Base-by-base conservation (phyloP, 1,140 invertebrate genomes). In the Asobara japonica region DNA sequence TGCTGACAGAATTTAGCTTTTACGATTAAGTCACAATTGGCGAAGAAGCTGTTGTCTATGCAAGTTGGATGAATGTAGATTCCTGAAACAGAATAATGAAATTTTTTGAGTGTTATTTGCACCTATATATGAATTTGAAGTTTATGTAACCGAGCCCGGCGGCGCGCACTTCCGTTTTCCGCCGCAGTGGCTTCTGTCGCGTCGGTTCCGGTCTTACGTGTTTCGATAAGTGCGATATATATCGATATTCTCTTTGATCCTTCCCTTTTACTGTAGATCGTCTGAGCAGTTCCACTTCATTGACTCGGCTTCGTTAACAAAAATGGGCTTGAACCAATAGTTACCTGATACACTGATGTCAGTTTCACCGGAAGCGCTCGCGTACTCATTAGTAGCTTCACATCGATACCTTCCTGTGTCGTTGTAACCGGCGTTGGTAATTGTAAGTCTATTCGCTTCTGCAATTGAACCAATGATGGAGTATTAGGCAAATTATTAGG, bases 1-100 rank as follows among this genome's bases (percentile, higher is more conserved):
- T 98, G 96, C 7, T 89, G 89, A 83, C 97, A 98, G 82, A 94
- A 96, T 27, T 90, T 90, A 11, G 91, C 94, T 77, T 90, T 87
- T 0, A 97, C 94, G 69, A 98, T 97, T 30, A 97, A 88, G 13
- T 90, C 86, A 84, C 97, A 98, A 80, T 96, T 95, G 38, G 95
- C 95, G 81, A 96, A 96, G 88, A 91, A 95, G n/a, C 91, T 90
- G 83, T 94, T 96, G 84, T 98, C 96, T 27, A 92, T 92, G 79
- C 96, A 97, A 71, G 91, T 91, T 4, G 93, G 89, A 78, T 93
- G 91, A 22, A 96, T 90, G 76, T 92, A 92, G 29, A 91, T 85
- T 77, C 92, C 94, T 95, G 82, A 13, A 84, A 87, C 68, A 72
- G 74, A 45, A 38, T 18, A 7, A 48, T 36, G 6, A 75, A 7